Evolutionary conservation across 2,888 invertebrate species (phyloP), one percentile per base, ranked within the genome.

Genomic region (Ennomos fuscantarius): DNA sequence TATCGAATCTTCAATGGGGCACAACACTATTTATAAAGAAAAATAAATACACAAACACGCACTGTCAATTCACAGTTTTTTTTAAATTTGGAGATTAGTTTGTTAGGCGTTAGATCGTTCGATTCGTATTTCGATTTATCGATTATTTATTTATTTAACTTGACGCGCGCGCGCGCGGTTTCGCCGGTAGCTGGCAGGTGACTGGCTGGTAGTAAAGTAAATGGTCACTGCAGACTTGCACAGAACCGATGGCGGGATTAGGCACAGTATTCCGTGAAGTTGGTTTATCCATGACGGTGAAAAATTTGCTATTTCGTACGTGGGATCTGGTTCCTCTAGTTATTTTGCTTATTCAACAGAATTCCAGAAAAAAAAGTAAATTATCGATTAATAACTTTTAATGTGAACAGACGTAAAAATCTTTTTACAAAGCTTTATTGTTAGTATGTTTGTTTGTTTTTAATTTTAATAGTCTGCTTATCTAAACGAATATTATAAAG

Each of bases 101-200:
- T 70, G 66, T 86, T 84, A 85, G 77, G 84, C 56, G 73, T 85
- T 84, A 82, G 73, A 80, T 55, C 42, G 59, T 70, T 72, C 72
- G 79, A 69, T 74, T 70, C 68, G 68, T 70, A 76, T 67, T 79
- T 84, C 78, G 79, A 69, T 80, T 83, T 76, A 46, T 56, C 79
- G 80, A 70, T 70, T 24, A 6, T 24, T 69, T 37, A 71, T 79
- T 77, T 68, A 61, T 68, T 65, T 46, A 37, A 66, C 51, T 68
- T 66, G 52, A 69, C 73, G 72, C 73, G 73, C 70, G 70, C 87
- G 86, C 88, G 89, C 79, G 87, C 87, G 85, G 73, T 70, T 67
- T 65, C 71, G 74, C 78, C 87, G 87, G 82, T 74, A 73, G 85
- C 84, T 81, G 74, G 80, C 91, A 91, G 91, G 90, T 89, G 90